phyloP scores from a whole-genome alignment of 1,140 invertebrate genomes.

The Pachyrhynchus sulphureomaculatus region DNA sequence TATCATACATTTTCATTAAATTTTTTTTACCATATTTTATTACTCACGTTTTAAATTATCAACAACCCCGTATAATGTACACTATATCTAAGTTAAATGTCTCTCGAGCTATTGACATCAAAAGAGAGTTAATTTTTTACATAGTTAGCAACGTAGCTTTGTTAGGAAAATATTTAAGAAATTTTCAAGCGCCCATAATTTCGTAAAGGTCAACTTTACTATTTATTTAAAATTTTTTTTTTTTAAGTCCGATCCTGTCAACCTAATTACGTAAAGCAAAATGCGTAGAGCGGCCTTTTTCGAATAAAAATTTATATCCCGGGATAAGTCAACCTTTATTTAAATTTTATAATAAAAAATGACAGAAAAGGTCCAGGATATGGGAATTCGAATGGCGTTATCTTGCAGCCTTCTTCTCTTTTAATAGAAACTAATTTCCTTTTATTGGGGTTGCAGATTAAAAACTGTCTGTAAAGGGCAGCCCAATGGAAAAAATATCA shows the following conservation, averaged over 20 bases:
- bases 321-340: conserved; percentile 26
- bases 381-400: conserved; percentile 20
- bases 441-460: conserved; percentile 15
- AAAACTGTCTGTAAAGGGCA: background rate
- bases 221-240: too few species aligned
- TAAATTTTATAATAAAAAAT: conserved; percentile 34
- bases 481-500: background rate
- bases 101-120: too few species aligned
- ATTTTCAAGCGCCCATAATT: too few species aligned
- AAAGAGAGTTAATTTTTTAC: too few species aligned
- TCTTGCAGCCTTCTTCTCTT: conserved; percentile 10
- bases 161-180: too few species aligned
- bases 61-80: too few species aligned
- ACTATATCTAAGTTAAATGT: too few species aligned
- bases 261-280: conserved; percentile 29
- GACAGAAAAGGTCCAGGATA: conserved; percentile 17
- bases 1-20: too few species aligned
- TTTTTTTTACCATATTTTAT: too few species aligned
- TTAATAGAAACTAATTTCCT: conserved; percentile 29
- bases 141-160: too few species aligned
- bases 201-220: too few species aligned
- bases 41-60: too few species aligned
- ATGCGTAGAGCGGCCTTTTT: conserved; percentile 17
- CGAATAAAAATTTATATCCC: conserved; percentile 30
- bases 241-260: conserved; percentile 2